Evolutionary conservation across 2,888 invertebrate species (phyloP).

Genomic region (Atrina japonica): DNA sequence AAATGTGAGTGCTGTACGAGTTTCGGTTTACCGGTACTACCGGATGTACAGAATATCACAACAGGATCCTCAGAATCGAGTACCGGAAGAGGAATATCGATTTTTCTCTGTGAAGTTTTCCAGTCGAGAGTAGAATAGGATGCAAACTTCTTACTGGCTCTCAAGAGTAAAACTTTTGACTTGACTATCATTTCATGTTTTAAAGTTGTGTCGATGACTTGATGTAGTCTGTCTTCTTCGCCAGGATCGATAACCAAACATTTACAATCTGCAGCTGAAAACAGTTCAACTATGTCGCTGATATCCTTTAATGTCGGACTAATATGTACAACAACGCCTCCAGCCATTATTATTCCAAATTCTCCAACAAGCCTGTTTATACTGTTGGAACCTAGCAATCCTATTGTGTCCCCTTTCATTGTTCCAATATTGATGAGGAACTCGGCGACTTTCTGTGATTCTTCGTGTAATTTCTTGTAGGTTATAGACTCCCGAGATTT

Average conservation of each 20-base stretch:
- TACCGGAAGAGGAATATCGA: neutral
- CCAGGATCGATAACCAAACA: slow-evolving; percentile 22
- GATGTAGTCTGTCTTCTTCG: neutral
- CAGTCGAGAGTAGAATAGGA: slow-evolving; percentile 3
- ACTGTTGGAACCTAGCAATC: slow-evolving; percentile 27
- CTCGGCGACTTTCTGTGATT: slow-evolving; percentile 15
- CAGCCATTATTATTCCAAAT: slow-evolving; percentile 22
- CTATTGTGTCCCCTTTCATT: slow-evolving; percentile 27
- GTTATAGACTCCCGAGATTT: slow-evolving; percentile 13
- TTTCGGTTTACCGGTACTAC: slow-evolving; percentile 28
- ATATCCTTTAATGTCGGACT: slow-evolving; percentile 14
- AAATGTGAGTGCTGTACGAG: slow-evolving; percentile 31
- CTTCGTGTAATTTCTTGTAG: slow-evolving; percentile 1
- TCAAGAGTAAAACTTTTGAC: slow-evolving; percentile 4
- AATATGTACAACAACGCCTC: slow-evolving; percentile 23
- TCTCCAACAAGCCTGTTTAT: slow-evolving; percentile 30
- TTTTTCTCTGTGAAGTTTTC: neutral
- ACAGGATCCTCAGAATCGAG: slow-evolving; percentile 27
- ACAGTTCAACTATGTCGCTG: slow-evolving; percentile 11
- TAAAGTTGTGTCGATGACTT: neutral
- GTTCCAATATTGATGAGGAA: too few species aligned
- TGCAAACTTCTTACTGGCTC: neutral
- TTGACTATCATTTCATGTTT: slow-evolving; percentile 6
- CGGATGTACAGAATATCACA: slow-evolving; percentile 28
- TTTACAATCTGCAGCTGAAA: slow-evolving; percentile 13